Base-by-base conservation (phyloP, 2,888 invertebrate species). In the Lithosia quadra region DNA sequence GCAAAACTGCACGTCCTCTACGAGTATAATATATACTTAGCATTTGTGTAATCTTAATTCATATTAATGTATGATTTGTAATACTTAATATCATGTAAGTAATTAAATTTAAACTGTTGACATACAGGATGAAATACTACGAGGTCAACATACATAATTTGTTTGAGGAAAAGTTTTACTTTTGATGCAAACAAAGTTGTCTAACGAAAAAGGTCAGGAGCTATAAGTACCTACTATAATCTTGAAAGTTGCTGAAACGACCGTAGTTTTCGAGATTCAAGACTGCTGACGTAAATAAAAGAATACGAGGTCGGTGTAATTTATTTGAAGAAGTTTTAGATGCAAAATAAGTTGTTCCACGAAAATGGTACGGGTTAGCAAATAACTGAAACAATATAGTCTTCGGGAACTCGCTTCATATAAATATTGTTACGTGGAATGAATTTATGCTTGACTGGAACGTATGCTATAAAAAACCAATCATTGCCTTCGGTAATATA, bases 1-100 rank as follows among this genome's bases (percentile, higher is more conserved):
- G 8, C 9, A 9, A 60, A 33, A 59, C 64, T 69, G 57, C 24
- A 70, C 55, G 73, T 67, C 76, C 81, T 76, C 71, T 56, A 75
- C 15, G 3, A 2, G 39, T 36, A 36, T 4, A 3, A n/a, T n/a
- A 28, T n/a, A 68, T 56, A 60, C 59, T 18, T 18, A 21, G 5
- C 36, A 22, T 33, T 70, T 69, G 69, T 66, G 57, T 72, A 64
- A 59, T 68, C 22, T 3, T 33, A 59, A 36, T 39, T 60, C 15
- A 39, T 22, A 21, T 59, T 43, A 43, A 43, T 43, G 34, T 58
- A 60, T 18, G 39, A 39, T 39, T 75, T 43, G 72, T 24, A 68
- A 74, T 77, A 43, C 58, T 18, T 61, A 53, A 61, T 18, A 61
- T 49, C 49, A 7, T 49, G 49, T 43, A 49, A 49, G 49, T 49